These are phyloP conservation scores for Conus betulinus DNA, from an alignment of 1,140 invertebrate species.

Conservation along the genomic window DNA sequence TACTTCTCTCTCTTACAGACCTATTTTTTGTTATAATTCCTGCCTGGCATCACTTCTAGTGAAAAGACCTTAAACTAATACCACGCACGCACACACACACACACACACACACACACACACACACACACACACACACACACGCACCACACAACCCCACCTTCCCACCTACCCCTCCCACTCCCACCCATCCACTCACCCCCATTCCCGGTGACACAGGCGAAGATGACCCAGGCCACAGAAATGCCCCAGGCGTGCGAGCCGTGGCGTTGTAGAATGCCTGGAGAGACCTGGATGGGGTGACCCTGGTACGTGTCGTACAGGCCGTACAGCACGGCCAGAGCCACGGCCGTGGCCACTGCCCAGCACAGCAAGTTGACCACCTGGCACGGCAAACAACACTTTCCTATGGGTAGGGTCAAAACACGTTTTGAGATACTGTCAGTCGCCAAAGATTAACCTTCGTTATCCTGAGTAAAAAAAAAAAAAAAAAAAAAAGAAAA, in stretches of 20 bases:
- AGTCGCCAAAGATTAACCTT: no score
- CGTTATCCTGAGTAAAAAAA: no score
- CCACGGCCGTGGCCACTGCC: slow-evolving; percentile 45
- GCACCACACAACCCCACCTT: not conserved
- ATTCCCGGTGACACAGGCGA: slow-evolving; percentile 71
- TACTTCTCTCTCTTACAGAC: no score
- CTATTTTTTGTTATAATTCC: no score
- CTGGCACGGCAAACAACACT: not conserved
- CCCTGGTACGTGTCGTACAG: slow-evolving; percentile 49
- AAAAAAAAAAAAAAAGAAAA: no score
- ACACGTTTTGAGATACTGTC: no score
- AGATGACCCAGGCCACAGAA: slow-evolving; percentile 76
- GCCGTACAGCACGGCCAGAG: slow-evolving; percentile 58
- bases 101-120: not conserved
- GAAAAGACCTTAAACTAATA: no score
- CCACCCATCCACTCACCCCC: slow-evolving; percentile 53
- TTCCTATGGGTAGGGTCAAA: no score
- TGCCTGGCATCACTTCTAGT: no score
- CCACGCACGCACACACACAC: not conserved
- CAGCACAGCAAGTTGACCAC: slow-evolving; percentile 42
- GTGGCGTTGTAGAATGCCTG: slow-evolving; percentile 69
- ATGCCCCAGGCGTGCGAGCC: slow-evolving; percentile 71
- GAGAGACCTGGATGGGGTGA: slow-evolving; percentile 36
- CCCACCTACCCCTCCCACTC: not conserved
- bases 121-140: slow-evolving; percentile 8